These are phyloP conservation scores for Stegana nigrithorax DNA, from an alignment of 2,888 invertebrate genomes.

Conservation along the genomic window DNA sequence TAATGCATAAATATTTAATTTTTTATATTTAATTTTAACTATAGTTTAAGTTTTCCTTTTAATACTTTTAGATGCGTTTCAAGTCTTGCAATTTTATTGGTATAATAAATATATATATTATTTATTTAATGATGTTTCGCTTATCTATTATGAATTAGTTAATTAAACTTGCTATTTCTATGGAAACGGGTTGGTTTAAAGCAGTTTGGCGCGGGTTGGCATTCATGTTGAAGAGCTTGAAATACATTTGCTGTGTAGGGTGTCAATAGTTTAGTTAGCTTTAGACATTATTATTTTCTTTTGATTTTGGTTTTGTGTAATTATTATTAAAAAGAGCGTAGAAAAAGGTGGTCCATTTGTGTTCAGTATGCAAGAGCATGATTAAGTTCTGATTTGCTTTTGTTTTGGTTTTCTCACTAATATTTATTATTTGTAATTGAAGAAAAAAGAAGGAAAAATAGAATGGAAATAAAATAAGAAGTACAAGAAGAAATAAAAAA, in stretches of 20 bases:
- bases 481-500: constrained; percentile 22
- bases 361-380: constrained; percentile 60
- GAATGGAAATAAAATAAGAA: constrained; percentile 24
- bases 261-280: constrained; percentile 23
- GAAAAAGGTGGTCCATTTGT: constrained; percentile 66
- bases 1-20: too few species aligned
- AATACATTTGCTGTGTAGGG: neutral
- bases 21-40: too few species aligned
- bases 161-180: too few species aligned
- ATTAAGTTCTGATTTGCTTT: constrained; percentile 41
- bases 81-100: too few species aligned
- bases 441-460: constrained; percentile 20
- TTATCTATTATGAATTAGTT: too few species aligned
- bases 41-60: too few species aligned
- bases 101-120: too few species aligned
- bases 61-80: too few species aligned
- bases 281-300: constrained; percentile 21
- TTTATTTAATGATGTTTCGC: too few species aligned
- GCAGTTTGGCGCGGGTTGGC: too few species aligned
- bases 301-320: constrained; percentile 26
- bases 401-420: constrained; percentile 26
- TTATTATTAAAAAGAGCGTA: constrained; percentile 41
- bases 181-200: too few species aligned
- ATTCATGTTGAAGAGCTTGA: too few species aligned
- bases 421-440: constrained; percentile 34